Evolutionary conservation across 2,113 vertebrate genomes (phyloP).

Genomic region (Colius striatus): DNA sequence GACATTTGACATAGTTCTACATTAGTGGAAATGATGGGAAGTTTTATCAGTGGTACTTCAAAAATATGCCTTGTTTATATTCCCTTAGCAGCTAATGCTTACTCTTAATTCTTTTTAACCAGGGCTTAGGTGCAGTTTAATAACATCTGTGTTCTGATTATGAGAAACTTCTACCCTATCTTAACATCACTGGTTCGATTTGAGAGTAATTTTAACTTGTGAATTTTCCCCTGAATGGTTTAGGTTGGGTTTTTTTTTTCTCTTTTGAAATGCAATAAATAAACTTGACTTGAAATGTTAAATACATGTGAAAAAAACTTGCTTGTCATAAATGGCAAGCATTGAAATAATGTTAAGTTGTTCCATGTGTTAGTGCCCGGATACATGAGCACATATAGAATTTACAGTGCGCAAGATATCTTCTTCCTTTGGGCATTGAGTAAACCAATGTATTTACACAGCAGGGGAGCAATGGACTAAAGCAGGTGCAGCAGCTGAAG

Average conservation of each 20-base stretch:
- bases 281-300: not conserved
- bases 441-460: not conserved
- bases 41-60: not conserved
- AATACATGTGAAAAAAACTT: conserved; percentile 12
- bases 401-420: not conserved
- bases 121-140: not conserved
- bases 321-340: conserved; percentile 1
- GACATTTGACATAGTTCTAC: not conserved
- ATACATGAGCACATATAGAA: conserved; percentile 1
- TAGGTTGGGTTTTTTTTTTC: not conserved
- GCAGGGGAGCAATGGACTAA: conserved; percentile 18
- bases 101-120: not conserved
- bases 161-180: not conserved
- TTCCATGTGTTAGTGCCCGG: conserved; percentile 42
- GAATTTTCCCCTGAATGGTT: not conserved
- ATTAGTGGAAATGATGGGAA: not conserved
- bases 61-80: not conserved
- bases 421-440: not conserved
- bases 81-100: not conserved
- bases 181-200: not conserved
- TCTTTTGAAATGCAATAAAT: not conserved
- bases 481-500: conserved; percentile 46
- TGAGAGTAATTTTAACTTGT: not conserved
- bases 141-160: not conserved
- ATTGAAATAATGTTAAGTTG: conserved; percentile 25